Percentiles rank a stretch among this genome's conserved stretches.
phyloP scores from a whole-genome alignment of 1,140 invertebrate genomes.

The Cylas formicarius region DNA sequence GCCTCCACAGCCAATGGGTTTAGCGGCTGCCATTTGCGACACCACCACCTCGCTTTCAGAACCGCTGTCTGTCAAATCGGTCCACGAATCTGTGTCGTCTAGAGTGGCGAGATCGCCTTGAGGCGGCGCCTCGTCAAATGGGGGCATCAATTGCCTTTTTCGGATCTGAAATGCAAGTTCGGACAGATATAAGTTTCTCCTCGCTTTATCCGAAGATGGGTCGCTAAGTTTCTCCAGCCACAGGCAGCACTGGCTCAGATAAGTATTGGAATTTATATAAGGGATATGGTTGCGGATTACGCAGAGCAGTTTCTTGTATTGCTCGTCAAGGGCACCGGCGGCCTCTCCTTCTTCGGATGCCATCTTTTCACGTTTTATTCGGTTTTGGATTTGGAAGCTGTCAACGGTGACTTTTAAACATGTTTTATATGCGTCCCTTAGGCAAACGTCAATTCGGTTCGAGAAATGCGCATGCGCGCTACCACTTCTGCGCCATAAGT shows the following conservation, averaged over 20 bases:
- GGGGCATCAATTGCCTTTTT: constrained; percentile 30
- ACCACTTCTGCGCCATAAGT: too few species aligned
- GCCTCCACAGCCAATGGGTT: background rate
- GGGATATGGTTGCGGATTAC: constrained; percentile 37
- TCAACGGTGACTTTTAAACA: too few species aligned
- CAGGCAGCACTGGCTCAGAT: constrained; percentile 34
- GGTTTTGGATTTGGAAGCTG: too few species aligned
- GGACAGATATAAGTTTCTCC: constrained; percentile 41
- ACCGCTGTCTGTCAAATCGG: constrained; percentile 18
- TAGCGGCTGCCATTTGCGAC: constrained; percentile 1
- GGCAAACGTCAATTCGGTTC: too few species aligned
- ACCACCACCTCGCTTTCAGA: constrained; percentile 7
- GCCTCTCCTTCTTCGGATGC: background rate
- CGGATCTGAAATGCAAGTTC: constrained; percentile 40
- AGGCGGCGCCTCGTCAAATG: constrained; percentile 39
- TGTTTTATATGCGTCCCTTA: too few species aligned
- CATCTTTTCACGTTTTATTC: too few species aligned
- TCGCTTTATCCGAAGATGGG: constrained; percentile 28
- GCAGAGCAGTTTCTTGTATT: constrained; percentile 38
- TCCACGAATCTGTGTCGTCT: constrained; percentile 21
- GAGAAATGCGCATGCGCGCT: too few species aligned
- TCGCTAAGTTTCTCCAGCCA: constrained; percentile 43
- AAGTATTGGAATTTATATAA: constrained; percentile 27
- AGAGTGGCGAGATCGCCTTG: constrained; percentile 4
- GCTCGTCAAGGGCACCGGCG: constrained; percentile 33